These are phyloP conservation scores for Vanacampus margaritifer DNA, from an alignment of 2,113 vertebrate species.

Conservation along the genomic window DNA sequence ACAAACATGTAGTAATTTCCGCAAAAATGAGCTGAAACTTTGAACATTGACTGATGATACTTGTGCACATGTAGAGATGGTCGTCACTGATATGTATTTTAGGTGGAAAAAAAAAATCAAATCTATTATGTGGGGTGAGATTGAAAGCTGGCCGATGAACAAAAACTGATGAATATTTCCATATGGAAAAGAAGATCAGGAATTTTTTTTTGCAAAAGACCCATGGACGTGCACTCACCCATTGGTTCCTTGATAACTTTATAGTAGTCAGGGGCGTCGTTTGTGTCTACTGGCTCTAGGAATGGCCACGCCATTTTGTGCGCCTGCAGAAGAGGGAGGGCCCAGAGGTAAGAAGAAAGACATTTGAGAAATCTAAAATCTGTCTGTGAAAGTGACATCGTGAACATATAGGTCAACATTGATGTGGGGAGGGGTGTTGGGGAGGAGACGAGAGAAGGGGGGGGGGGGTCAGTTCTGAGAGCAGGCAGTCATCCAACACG, in stretches of 20 bases:
- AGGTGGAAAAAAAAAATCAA: neutral
- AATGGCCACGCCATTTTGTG: constrained; percentile 98
- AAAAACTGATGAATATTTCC: neutral
- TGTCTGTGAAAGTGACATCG: constrained; percentile 44
- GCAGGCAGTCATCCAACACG: constrained; percentile 52
- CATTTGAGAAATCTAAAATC: constrained; percentile 44
- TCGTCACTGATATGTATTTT: neutral
- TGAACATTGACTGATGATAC: neutral
- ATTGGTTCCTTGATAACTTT: constrained; percentile 98
- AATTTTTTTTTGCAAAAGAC: neutral
- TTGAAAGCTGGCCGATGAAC: neutral
- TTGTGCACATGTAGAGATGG: neutral
- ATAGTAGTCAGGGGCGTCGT: constrained; percentile 97
- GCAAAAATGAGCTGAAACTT: constrained; percentile 11
- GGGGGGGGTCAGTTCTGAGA: no score
- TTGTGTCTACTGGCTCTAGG: constrained; percentile 90
- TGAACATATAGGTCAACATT: constrained; percentile 70
- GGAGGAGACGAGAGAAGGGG: constrained; percentile 18
- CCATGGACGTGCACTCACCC: constrained; percentile 75
- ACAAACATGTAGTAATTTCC: neutral
- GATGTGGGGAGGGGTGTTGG: constrained; percentile 15
- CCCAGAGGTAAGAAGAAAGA: constrained; percentile 15
- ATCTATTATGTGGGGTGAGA: neutral
- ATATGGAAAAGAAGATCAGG: neutral
- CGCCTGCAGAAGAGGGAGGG: constrained; percentile 69